These are phyloP conservation scores for Aphyosemion australe DNA, from an alignment of 2,113 vertebrate genomes.

Conservation along the genomic window DNA sequence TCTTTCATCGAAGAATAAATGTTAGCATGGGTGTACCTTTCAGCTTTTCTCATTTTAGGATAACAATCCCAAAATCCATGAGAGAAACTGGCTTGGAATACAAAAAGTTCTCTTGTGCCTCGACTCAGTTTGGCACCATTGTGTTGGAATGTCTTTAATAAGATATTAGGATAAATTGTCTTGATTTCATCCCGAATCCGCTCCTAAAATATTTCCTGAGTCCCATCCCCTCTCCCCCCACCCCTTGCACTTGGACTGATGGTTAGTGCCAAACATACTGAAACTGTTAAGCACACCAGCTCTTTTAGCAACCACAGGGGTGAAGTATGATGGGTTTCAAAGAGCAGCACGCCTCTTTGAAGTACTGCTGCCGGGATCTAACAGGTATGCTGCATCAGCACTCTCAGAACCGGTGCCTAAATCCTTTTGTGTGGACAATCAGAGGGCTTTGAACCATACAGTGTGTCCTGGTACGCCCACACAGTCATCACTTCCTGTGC, in stretches of 20 bases:
- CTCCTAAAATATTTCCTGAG: slow-evolving; percentile 76
- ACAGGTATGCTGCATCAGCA: slow-evolving; percentile 90
- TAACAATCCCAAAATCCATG: slow-evolving; percentile 25
- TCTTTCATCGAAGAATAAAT: slow-evolving; percentile 23
- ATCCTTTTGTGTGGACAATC: slow-evolving; percentile 37
- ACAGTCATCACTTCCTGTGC: slow-evolving; percentile 25
- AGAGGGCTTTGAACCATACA: slow-evolving; percentile 21
- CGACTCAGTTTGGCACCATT: slow-evolving; percentile 41
- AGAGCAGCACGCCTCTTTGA: slow-evolving; percentile 86
- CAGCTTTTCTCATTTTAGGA: slow-evolving; percentile 22
- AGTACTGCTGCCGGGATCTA: slow-evolving; percentile 87
- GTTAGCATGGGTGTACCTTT: slow-evolving; percentile 33
- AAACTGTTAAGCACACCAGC: slow-evolving; percentile 87
- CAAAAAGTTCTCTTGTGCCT: slow-evolving; percentile 48
- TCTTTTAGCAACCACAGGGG: slow-evolving; percentile 86
- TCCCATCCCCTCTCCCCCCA: slow-evolving; percentile 13
- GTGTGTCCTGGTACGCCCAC: slow-evolving; percentile 29
- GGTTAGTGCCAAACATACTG: slow-evolving; percentile 88
- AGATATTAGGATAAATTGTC: slow-evolving; percentile 64
- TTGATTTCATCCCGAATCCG: slow-evolving; percentile 65
- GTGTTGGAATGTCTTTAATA: slow-evolving; percentile 54
- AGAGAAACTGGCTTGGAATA: slow-evolving; percentile 37
- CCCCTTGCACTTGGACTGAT: slow-evolving; percentile 43
- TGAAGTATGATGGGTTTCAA: slow-evolving; percentile 87
- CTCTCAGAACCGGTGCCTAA: slow-evolving; percentile 61